These are phyloP conservation scores for Trachythela sp. DNA, from an alignment of 64 coral and sea anemone species.

Conservation along the genomic window DNA sequence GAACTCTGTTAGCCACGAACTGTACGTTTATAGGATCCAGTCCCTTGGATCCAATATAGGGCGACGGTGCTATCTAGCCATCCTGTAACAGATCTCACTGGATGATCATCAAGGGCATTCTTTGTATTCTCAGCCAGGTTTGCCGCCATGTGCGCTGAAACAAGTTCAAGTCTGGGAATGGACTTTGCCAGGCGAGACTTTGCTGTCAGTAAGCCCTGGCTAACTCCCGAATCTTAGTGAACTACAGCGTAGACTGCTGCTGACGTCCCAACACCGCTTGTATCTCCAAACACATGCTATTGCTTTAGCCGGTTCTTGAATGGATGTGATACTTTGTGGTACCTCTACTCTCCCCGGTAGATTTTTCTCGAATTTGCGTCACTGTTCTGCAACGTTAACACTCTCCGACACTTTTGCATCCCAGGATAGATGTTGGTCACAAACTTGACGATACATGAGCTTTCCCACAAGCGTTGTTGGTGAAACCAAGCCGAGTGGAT, in stretches of 20 bases:
- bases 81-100: not conserved
- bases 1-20: conserved; percentile 48
- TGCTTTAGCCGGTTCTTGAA: conserved; percentile 4
- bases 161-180: conserved; percentile 31
- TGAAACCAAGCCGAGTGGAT: no score
- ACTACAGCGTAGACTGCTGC: not conserved
- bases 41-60: conserved; percentile 32
- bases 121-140: conserved; percentile 26
- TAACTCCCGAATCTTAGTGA: not conserved
- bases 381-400: no score
- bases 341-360: not conserved
- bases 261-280: not conserved
- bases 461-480: no score
- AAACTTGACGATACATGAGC: no score
- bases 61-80: conserved; percentile 32
- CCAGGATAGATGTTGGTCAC: no score
- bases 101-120: conserved; percentile 18
- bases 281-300: conserved; percentile 24
- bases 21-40: conserved; percentile 39
- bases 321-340: not conserved
- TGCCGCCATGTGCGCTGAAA: conserved; percentile 26
- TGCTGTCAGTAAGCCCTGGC: not conserved
- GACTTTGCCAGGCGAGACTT: conserved; percentile 5
- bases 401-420: no score
- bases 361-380: no score